Base-by-base conservation (phyloP, 2,113 vertebrate genomes). In the Bubalus kerabau region DNA sequence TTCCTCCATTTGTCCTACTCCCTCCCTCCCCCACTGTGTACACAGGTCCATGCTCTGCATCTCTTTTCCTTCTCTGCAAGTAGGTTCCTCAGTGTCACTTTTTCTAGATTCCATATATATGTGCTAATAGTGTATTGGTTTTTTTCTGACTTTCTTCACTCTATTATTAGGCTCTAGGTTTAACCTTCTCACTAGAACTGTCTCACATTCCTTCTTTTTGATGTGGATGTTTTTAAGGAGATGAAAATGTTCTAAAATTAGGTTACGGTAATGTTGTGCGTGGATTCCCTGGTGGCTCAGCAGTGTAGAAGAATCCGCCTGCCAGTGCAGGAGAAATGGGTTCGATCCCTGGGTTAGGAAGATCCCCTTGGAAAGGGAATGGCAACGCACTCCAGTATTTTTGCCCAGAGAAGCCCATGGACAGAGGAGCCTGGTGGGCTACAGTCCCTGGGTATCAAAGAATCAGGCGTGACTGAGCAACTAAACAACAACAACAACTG, bases 241-340 rank as follows among this genome's bases (percentile, higher is more conserved):
- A 90, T 43, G 67, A 87, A 94, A 81, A 82, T 81, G 48, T 91
- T 78, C 86, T 92, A 74, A 90, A 90, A 54, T 91, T 40, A 94
- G 19, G 93, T 74, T 23, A 76, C 3, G 5, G 43, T 67, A 15
- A 90, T 21, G 12, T 26, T 82, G n/a, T 93, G 43, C 0, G 10
- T 46, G 40, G 71, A 14, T 26, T 76, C 71, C 71, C 36, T 76
- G 71, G 71, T 26, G 28, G 40, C 71, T 76, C 71, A 26, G 71
- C 40, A 26, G 11, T 43, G 12, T 43, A 76, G 23, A 76, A 76
- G 23, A 43, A 76, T 76, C 23, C 12, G 1, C 23, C 71, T 76
- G 71, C 71, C 71, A 26, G 40, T 24, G 36, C 36, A 24, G 21
- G 21, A 40, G 11, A 9, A 40, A 40, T 14, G 23, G 36, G 36